Evolutionary conservation across 2,113 vertebrate genomes (phyloP).

Genomic region (Daphoenositta chrysoptera): DNA sequence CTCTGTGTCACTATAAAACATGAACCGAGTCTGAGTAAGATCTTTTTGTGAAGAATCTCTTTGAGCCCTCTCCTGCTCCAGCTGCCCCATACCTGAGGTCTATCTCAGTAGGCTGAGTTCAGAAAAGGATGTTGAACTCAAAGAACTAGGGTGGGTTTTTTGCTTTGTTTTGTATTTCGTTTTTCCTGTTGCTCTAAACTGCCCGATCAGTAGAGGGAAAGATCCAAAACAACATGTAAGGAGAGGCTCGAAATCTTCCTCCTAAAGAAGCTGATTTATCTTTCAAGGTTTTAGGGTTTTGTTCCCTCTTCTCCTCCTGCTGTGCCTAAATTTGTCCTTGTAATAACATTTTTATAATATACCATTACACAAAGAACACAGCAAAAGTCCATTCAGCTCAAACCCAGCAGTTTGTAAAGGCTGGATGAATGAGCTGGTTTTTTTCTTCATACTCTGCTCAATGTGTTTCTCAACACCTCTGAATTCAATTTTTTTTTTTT

Average conservation of each 20-base stretch:
- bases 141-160: neutral
- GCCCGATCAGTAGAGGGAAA: neutral
- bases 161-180: neutral
- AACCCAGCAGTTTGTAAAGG: slow-evolving; percentile 63
- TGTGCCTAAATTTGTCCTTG: slow-evolving; percentile 65
- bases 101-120: neutral
- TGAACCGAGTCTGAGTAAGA: neutral
- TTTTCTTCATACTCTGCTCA: neutral
- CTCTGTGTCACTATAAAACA: neutral
- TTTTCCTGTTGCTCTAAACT: slow-evolving; percentile 13
- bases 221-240: neutral
- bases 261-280: slow-evolving; percentile 57
- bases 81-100: neutral
- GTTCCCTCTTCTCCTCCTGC: slow-evolving; percentile 29
- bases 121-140: slow-evolving; percentile 8
- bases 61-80: neutral
- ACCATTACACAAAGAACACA: slow-evolving; percentile 57
- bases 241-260: slow-evolving; percentile 9
- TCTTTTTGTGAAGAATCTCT: neutral
- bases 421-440: slow-evolving; percentile 63
- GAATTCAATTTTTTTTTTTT: neutral
- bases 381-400: slow-evolving; percentile 52
- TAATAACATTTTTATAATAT: slow-evolving; percentile 69
- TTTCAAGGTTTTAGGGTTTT: slow-evolving; percentile 47
- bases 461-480: slow-evolving; percentile 67